These are phyloP conservation scores for Limnephilus marmoratus DNA, from an alignment of 2,888 invertebrate genomes.

Conservation along the genomic window DNA sequence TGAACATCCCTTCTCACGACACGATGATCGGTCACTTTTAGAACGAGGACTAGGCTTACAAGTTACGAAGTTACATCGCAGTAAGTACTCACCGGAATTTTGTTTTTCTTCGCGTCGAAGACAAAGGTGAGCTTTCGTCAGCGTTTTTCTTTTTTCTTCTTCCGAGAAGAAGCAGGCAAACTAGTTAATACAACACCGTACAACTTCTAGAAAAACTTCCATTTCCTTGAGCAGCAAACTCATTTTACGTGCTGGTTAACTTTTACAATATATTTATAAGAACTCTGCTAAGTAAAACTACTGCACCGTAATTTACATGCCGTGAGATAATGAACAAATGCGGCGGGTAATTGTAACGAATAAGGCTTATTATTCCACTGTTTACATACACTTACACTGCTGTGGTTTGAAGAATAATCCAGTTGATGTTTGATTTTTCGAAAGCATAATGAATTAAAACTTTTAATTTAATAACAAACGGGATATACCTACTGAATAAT, in stretches of 20 bases:
- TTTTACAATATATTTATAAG: slow-evolving; percentile 12
- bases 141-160: slow-evolving; percentile 32
- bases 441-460: not conserved
- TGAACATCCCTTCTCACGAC: not conserved
- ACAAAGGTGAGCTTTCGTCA: slow-evolving; percentile 40
- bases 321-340: not conserved
- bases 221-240: not conserved
- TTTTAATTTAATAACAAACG: no score
- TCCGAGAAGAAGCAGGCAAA: slow-evolving; percentile 2
- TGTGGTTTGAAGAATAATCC: not conserved
- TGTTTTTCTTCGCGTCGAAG: slow-evolving; percentile 2
- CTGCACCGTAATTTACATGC: not conserved
- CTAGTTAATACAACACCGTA: slow-evolving; percentile 31
- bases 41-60: not conserved
- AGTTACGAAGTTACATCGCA: not conserved
- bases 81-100: not conserved
- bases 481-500: no score
- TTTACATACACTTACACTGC: not conserved
- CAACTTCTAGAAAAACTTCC: slow-evolving; percentile 19
- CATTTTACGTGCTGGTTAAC: not conserved
- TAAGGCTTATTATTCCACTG: not conserved
- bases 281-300: not conserved
- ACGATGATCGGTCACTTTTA: not conserved
- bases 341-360: not conserved
- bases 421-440: not conserved